These are phyloP conservation scores for Clusia tigrina DNA, from an alignment of 2,888 invertebrate genomes.

Conservation along the genomic window DNA sequence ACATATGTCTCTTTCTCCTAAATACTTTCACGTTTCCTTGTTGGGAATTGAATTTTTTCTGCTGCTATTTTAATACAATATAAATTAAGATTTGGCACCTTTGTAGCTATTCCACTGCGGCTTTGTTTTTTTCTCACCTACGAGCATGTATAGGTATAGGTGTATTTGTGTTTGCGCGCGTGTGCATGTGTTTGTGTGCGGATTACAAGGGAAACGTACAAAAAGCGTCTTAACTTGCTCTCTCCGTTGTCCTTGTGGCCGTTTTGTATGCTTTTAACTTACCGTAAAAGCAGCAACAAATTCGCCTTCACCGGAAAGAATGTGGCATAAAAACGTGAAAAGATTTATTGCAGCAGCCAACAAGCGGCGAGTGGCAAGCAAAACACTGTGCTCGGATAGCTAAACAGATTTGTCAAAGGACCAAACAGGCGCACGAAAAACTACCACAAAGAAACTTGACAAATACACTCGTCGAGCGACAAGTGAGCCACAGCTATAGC, in stretches of 20 bases:
- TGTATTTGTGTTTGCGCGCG: too few species aligned
- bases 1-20: too few species aligned
- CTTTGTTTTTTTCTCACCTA: background rate
- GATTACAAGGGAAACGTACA: constrained; percentile 4
- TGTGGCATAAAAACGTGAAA: background rate
- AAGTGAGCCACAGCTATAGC: background rate
- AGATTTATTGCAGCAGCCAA: too few species aligned
- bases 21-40: too few species aligned
- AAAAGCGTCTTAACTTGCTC: constrained; percentile 14
- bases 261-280: constrained; percentile 3
- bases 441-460: constrained; percentile 50
- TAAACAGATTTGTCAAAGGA: constrained; percentile 44
- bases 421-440: constrained; percentile 35
- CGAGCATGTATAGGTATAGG: too few species aligned
- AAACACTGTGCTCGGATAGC: constrained; percentile 10
- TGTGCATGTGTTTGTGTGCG: background rate
- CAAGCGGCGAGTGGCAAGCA: constrained; percentile 13
- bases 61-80: background rate
- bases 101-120: background rate
- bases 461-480: constrained; percentile 44
- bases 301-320: constrained; percentile 1
- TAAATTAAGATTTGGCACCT: constrained; percentile 21
- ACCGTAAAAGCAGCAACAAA: constrained; percentile 2
- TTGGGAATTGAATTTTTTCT: too few species aligned
- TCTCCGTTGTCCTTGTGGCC: constrained; percentile 15